phyloP scores from a whole-genome alignment of 2,113 vertebrate species.

The Ptyas mucosa region DNA sequence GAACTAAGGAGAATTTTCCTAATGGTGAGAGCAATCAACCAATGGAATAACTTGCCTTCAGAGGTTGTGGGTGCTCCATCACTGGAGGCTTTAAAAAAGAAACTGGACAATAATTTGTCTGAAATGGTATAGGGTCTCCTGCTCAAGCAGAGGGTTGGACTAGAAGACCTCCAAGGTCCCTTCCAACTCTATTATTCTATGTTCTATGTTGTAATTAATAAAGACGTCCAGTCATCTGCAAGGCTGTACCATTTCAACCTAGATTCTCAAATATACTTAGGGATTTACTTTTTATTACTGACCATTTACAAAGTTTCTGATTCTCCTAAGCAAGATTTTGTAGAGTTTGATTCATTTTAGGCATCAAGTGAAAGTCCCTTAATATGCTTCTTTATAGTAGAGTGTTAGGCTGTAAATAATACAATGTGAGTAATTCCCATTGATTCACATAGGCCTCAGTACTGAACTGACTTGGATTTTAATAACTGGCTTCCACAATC shows the following conservation, averaged over 20 bases:
- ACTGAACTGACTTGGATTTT: background rate
- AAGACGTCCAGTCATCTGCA: background rate
- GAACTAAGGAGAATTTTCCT: background rate
- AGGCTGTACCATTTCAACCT: background rate
- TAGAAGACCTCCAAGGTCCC: background rate
- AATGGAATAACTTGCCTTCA: background rate
- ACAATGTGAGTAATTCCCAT: background rate
- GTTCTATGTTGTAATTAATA: background rate
- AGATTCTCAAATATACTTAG: background rate
- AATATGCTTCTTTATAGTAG: background rate
- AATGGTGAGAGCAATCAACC: background rate
- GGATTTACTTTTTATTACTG: background rate
- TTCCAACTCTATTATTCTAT: background rate
- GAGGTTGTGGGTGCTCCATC: background rate
- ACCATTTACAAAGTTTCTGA: background rate
- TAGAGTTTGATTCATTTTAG: background rate
- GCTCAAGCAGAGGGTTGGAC: background rate
- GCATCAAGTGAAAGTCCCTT: background rate
- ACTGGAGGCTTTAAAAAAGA: background rate
- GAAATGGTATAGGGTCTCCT: background rate
- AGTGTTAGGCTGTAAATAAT: background rate
- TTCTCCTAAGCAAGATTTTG: background rate
- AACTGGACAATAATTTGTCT: background rate
- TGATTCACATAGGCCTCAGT: background rate
- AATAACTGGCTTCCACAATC: background rate